Percentiles rank a stretch among this genome's conserved stretches.
Evolutionary conservation across 2,797 vertebrate genomes (phyloP).

Genomic region (Parotocinclus haroldoi): DNA sequence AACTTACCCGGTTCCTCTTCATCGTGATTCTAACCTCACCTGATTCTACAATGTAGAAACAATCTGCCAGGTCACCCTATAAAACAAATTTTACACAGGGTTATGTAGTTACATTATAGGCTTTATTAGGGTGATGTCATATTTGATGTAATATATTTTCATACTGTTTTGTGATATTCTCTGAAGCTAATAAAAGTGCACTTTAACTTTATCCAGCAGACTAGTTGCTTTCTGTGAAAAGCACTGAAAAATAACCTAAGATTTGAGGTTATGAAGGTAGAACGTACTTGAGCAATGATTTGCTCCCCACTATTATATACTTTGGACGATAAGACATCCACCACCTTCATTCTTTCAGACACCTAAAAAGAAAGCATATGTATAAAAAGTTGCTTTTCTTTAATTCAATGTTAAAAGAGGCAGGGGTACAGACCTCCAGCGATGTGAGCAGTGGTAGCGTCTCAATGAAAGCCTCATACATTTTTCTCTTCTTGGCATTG

Average conservation of each 20-base stretch:
- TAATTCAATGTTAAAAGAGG: not conserved
- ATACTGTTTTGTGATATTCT: not conserved
- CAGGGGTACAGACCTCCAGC: conserved; percentile 80
- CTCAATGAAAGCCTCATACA: conserved; percentile 97
- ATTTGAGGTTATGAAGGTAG: not conserved
- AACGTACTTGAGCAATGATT: conserved; percentile 94
- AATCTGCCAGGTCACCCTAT: conserved; percentile 93
- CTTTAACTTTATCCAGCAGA: no score
- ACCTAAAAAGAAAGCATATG: conserved; percentile 64
- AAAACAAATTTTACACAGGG: conserved; percentile 20
- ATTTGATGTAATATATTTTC: not conserved
- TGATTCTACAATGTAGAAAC: conserved; percentile 97
- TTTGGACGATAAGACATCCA: conserved; percentile 93
- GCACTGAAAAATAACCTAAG: not conserved
- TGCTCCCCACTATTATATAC: conserved; percentile 87
- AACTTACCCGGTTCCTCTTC: conserved; percentile 88
- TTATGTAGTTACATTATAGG: conserved; percentile 11
- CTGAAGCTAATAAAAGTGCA: no score
- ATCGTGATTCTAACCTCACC: conserved; percentile 98
- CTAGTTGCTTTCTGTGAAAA: not conserved
- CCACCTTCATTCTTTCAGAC: conserved; percentile 97
- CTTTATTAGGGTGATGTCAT: not conserved
- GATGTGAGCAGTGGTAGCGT: conserved; percentile 96
- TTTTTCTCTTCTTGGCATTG: conserved; percentile 95
- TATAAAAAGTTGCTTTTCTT: not conserved